These are phyloP conservation scores for Geothlypis trichas DNA, from an alignment of 2,113 vertebrate species.

Conservation along the genomic window DNA sequence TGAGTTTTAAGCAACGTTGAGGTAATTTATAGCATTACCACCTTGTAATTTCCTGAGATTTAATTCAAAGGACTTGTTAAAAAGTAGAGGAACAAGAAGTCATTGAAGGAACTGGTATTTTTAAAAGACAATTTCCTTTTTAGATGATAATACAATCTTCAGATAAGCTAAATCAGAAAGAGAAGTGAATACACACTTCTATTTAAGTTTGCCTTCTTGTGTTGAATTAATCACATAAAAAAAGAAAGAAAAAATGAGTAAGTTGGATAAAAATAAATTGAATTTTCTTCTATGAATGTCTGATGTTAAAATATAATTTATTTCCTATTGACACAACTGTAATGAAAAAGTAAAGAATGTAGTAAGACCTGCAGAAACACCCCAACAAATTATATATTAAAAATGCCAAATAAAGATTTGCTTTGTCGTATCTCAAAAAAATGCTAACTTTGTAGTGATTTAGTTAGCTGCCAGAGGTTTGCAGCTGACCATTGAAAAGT, in stretches of 20 bases:
- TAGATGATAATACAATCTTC: neutral
- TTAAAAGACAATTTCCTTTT: neutral
- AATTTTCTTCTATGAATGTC: neutral
- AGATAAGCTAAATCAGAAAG: conserved; percentile 12
- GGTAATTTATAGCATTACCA: conserved; percentile 33
- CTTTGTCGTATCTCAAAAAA: neutral
- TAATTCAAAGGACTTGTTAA: conserved; percentile 45
- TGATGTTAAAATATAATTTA: neutral
- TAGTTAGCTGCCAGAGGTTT: neutral
- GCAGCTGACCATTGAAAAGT: neutral
- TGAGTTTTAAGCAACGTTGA: conserved; percentile 16
- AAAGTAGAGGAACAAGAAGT: conserved; percentile 27
- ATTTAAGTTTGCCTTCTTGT: neutral
- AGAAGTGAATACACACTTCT: neutral
- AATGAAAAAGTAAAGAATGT: neutral
- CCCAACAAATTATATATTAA: neutral
- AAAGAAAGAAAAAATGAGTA: neutral
- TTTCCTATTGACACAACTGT: neutral
- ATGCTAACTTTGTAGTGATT: neutral
- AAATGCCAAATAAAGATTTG: neutral
- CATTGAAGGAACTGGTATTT: neutral
- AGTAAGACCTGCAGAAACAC: neutral
- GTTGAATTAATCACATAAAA: neutral
- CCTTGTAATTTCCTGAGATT: neutral
- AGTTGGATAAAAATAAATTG: neutral